Percentiles rank a stretch among this genome's conserved stretches.
Evolutionary conservation across 1,140 invertebrate genomes (phyloP).

Genomic region (Cephus cinctus): DNA sequence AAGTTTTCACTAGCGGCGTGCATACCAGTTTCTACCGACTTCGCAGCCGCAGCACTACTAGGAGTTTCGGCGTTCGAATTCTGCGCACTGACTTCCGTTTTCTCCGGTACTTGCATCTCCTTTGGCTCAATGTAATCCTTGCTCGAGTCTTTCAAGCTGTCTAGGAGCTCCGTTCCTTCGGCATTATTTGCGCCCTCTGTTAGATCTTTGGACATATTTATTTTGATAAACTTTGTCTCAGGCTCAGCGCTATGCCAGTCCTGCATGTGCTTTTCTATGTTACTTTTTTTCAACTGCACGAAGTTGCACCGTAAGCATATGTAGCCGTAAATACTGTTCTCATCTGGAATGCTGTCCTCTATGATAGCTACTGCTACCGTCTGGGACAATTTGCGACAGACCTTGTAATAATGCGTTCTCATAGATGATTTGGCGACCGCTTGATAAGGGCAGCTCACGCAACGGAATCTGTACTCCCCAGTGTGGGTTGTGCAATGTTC

Average conservation of each 20-base stretch:
- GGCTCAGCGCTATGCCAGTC: constrained; percentile 50
- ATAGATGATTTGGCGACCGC: constrained; percentile 49
- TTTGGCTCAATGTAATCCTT: too few relatives aligned
- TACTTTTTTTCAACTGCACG: constrained; percentile 62
- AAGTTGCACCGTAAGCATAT: constrained; percentile 68
- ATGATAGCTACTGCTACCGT: constrained; percentile 24
- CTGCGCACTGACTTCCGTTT: too few relatives aligned
- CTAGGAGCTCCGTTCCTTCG: too few relatives aligned
- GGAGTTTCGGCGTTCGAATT: too few relatives aligned
- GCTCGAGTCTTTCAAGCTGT: too few relatives aligned
- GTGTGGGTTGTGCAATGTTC: constrained; percentile 72
- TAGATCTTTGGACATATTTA: constrained; percentile 52
- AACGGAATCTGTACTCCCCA: constrained; percentile 68
- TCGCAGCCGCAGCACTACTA: too few relatives aligned
- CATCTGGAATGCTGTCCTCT: constrained; percentile 33
- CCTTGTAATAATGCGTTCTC: constrained; percentile 52
- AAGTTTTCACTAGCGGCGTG: too few relatives aligned
- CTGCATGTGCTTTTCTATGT: constrained; percentile 62
- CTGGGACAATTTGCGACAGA: constrained; percentile 31
- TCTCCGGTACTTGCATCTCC: too few relatives aligned
- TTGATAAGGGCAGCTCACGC: constrained; percentile 59
- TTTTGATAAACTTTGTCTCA: constrained; percentile 45
- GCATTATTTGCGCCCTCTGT: constrained; percentile 16
- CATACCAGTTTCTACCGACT: too few relatives aligned
- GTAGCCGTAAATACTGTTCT: constrained; percentile 59